Evolutionary conservation across 92 coral and sea anemone genomes (phyloP).

Genomic region (Porites lobata): DNA sequence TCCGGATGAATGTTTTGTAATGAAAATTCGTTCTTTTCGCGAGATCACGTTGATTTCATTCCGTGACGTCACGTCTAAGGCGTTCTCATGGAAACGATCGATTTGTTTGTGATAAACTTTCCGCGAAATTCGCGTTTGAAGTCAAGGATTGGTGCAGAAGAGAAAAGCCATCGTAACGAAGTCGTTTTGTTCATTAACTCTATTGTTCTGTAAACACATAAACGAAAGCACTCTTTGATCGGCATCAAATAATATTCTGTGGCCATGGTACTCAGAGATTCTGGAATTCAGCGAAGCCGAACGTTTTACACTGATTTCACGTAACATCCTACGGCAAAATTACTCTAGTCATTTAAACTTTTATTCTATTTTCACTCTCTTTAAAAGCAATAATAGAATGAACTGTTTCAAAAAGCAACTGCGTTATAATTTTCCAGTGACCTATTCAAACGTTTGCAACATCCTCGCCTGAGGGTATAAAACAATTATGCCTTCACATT

Average conservation of each 20-base stretch:
- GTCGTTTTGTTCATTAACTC: slow-evolving; percentile 34
- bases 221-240: not conserved
- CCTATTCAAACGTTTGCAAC: no score
- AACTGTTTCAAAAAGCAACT: no score
- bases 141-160: slow-evolving; percentile 5
- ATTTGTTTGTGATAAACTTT: slow-evolving; percentile 71
- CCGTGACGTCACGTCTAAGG: slow-evolving; percentile 88
- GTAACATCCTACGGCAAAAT: not conserved
- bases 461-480: no score
- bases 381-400: no score
- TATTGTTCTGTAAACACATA: slow-evolving; percentile 13
- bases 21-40: slow-evolving; percentile 33
- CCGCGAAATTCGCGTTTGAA: not conserved
- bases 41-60: slow-evolving; percentile 72
- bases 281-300: slow-evolving; percentile 13
- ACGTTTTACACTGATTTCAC: not conserved
- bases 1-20: slow-evolving; percentile 14
- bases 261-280: slow-evolving; percentile 17
- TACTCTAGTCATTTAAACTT: not conserved
- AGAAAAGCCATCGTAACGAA: slow-evolving; percentile 3
- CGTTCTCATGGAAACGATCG: slow-evolving; percentile 66
- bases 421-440: no score
- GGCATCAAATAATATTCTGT: slow-evolving; percentile 1
- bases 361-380: no score
- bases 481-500: no score